Evolutionary conservation across 2,888 invertebrate genomes (phyloP).

Genomic region (Drosophila maculinotata): DNA sequence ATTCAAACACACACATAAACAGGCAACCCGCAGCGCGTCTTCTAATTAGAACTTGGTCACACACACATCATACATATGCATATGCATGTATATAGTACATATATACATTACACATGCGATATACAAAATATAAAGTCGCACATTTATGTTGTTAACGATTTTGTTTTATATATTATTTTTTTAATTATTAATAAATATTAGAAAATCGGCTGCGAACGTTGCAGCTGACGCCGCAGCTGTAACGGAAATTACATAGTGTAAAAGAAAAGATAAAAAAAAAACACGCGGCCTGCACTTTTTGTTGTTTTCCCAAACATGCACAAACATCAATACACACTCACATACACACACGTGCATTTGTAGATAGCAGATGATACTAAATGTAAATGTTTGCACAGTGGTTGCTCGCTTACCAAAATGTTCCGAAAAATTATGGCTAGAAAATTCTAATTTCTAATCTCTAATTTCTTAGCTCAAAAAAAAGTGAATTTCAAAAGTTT

Average conservation of each 20-base stretch:
- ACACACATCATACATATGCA: slow-evolving; percentile 20
- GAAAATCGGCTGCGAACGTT: slow-evolving; percentile 16
- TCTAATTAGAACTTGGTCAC: slow-evolving; percentile 54
- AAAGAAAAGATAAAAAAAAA: slow-evolving; percentile 28
- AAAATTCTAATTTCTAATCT: background rate
- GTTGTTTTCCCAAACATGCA: slow-evolving; percentile 24
- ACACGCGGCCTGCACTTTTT: slow-evolving; percentile 58
- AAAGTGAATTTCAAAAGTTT: no score
- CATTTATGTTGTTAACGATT: slow-evolving; percentile 13
- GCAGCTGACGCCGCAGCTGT: slow-evolving; percentile 50
- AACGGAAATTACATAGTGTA: slow-evolving; percentile 48
- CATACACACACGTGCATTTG: background rate
- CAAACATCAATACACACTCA: background rate
- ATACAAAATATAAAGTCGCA: slow-evolving; percentile 15
- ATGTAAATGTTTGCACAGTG: slow-evolving; percentile 17
- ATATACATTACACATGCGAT: slow-evolving; percentile 21
- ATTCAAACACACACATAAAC: slow-evolving; percentile 28
- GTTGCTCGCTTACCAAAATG: no score
- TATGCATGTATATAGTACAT: background rate
- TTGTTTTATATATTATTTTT: slow-evolving; percentile 1
- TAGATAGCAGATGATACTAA: slow-evolving; percentile 26
- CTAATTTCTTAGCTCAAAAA: no score
- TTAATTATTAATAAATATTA: slow-evolving; percentile 41
- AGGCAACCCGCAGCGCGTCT: slow-evolving; percentile 36
- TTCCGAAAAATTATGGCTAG: background rate